Conservation (phyloP, 2,888 invertebrate species). For the Diloba caeruleocephala region DNA sequence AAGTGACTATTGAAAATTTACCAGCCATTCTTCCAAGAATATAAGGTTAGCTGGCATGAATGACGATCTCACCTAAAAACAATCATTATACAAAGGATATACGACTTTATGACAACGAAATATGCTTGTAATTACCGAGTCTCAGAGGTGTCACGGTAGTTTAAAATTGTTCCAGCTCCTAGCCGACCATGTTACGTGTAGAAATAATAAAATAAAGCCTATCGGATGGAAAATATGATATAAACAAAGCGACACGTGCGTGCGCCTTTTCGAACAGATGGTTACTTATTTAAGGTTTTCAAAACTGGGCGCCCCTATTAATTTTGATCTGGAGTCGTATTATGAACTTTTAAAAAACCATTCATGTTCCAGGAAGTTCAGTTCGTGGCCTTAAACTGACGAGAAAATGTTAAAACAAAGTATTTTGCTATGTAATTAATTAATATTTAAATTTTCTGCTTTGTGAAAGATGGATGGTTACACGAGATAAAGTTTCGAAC, state of each 20-base stretch:
- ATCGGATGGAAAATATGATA: conserved; percentile 77
- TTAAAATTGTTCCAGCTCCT: conserved; percentile 64
- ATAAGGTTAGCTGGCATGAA: conserved; percentile 84
- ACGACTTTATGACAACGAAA: conserved; percentile 39
- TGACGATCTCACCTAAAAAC: conserved; percentile 71
- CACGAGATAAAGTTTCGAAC: too few species aligned
- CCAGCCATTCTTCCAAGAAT: conserved; percentile 87
- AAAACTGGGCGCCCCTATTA: neutral
- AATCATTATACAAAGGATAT: conserved; percentile 40
- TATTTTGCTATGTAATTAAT: too few species aligned
- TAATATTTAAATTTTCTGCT: too few species aligned
- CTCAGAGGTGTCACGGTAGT: conserved; percentile 46
- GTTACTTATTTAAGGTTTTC: conserved; percentile 2
- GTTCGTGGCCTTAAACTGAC: too few species aligned
- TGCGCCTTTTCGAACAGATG: conserved; percentile 6
- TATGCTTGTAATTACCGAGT: conserved; percentile 40
- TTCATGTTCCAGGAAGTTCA: too few species aligned
- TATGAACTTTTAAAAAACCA: too few species aligned
- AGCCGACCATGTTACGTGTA: conserved; percentile 67
- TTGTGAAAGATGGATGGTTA: too few species aligned
- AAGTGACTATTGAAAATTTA: conserved; percentile 90
- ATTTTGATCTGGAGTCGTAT: conserved; percentile 8
- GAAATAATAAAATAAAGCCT: conserved; percentile 77
- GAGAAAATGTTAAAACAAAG: too few species aligned
- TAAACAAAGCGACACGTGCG: conserved; percentile 66